These are phyloP conservation scores for Ptychobarbus kaznakovi DNA, from an alignment of 2,797 vertebrate genomes.

Conservation along the genomic window DNA sequence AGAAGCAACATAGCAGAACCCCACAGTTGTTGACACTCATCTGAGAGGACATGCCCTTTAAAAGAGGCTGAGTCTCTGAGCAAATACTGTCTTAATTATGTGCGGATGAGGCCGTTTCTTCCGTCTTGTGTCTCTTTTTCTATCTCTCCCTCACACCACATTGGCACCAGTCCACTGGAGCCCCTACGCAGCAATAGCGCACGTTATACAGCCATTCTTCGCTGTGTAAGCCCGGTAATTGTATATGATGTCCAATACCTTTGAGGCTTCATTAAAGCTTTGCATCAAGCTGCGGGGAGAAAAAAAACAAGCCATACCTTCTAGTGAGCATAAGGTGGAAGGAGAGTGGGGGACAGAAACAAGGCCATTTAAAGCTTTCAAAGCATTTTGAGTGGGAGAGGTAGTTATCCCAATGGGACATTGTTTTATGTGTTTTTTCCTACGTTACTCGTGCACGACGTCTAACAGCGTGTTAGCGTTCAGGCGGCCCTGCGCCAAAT, in stretches of 20 bases:
- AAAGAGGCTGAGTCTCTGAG: conserved; percentile 52
- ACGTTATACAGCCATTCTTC: conserved; percentile 60
- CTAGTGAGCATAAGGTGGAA: conserved; percentile 39
- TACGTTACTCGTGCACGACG: conserved; percentile 43
- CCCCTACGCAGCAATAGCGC: conserved; percentile 13
- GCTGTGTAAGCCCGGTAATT: conserved; percentile 65
- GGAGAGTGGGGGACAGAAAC: conserved; percentile 45
- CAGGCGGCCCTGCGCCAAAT: conserved; percentile 49
- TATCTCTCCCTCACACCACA: conserved; percentile 18
- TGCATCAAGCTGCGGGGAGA: conserved; percentile 62
- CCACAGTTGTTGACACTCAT: conserved; percentile 60
- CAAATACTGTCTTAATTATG: conserved; percentile 58
- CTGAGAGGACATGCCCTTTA: conserved; percentile 64
- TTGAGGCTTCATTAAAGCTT: conserved; percentile 69
- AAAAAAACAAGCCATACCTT: conserved; percentile 51
- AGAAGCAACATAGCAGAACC: conserved; percentile 56
- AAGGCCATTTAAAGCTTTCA: conserved; percentile 61
- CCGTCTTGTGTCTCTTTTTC: conserved; percentile 42
- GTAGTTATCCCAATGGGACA: conserved; percentile 61
- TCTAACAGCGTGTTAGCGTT: conserved; percentile 56
- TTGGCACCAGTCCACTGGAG: conserved; percentile 53
- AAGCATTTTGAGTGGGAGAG: conserved; percentile 63
- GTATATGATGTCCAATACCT: conserved; percentile 69
- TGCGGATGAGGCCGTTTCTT: conserved; percentile 46
- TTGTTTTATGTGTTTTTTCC: conserved; percentile 52